These are phyloP conservation scores for Conus ventricosus DNA, from an alignment of 1,140 invertebrate genomes.

Conservation along the genomic window DNA sequence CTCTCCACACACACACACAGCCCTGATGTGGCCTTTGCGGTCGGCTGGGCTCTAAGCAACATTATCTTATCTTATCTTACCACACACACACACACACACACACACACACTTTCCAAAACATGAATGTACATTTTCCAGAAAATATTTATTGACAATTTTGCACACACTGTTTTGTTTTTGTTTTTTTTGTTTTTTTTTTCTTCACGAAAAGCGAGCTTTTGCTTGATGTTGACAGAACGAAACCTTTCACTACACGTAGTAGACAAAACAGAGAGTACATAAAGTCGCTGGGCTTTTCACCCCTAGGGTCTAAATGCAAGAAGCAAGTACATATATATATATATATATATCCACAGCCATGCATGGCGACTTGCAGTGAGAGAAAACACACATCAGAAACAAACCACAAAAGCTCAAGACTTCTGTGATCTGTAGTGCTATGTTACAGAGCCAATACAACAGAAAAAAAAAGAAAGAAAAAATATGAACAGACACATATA, in stretches of 20 bases:
- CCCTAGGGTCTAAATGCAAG: background rate
- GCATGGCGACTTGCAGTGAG: too few relatives aligned
- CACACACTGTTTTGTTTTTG: background rate
- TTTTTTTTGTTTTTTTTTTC: background rate
- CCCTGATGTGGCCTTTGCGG: too few relatives aligned
- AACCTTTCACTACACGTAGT: background rate
- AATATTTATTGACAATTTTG: conserved; percentile 6
- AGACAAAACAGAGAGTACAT: background rate
- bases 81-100: conserved; percentile 10
- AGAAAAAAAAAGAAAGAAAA: background rate
- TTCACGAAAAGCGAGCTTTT: background rate
- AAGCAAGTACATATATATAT: background rate
- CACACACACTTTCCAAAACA: too few relatives aligned
- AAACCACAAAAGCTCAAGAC: background rate
- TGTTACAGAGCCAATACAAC: background rate
- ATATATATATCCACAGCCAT: too few relatives aligned
- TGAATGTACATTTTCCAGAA: background rate
- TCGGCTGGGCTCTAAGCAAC: too few relatives aligned
- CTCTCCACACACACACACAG: background rate
- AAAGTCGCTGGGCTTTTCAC: background rate
- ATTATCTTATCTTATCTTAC: too few relatives aligned
- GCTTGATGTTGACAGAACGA: background rate
- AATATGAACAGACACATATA: too few relatives aligned
- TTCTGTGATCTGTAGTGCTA: background rate
- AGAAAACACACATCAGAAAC: background rate